Percentiles rank a stretch among this genome's conserved stretches.
These are phyloP conservation scores for Rotaria magnacalcarata DNA, from an alignment of 2,888 invertebrate genomes.

Conservation along the genomic window DNA sequence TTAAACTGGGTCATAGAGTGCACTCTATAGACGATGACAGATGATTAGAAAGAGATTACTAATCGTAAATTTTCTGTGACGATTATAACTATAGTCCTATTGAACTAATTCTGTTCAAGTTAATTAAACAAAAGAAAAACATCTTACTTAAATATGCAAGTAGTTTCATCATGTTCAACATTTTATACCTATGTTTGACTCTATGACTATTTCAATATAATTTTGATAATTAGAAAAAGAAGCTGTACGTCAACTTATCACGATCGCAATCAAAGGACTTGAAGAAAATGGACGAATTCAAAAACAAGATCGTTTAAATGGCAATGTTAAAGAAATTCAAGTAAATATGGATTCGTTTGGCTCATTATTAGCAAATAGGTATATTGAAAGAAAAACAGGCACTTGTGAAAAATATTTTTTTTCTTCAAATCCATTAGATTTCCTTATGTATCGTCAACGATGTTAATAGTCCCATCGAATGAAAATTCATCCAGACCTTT, in stretches of 20 bases:
- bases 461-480: too few relatives aligned
- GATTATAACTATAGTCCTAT: too few relatives aligned
- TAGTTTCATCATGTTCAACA: neutral
- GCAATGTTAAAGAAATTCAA: neutral
- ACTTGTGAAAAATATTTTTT: neutral
- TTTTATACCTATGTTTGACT: neutral
- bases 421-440: neutral
- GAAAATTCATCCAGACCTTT: too few relatives aligned
- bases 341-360: neutral
- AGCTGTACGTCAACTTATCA: conserved; percentile 37
- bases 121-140: too few relatives aligned
- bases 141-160: neutral
- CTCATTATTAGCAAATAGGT: neutral
- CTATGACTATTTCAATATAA: neutral
- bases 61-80: too few relatives aligned
- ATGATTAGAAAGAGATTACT: too few relatives aligned
- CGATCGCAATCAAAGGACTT: conserved; percentile 39
- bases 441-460: too few relatives aligned
- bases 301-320: neutral
- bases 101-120: too few relatives aligned
- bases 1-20: too few relatives aligned
- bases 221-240: conserved; percentile 38
- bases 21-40: too few relatives aligned
- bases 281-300: conserved; percentile 42
- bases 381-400: neutral